Base-by-base conservation (phyloP, 64 coral and sea anemone genomes). In the Hydrozoanthus tunicans region DNA sequence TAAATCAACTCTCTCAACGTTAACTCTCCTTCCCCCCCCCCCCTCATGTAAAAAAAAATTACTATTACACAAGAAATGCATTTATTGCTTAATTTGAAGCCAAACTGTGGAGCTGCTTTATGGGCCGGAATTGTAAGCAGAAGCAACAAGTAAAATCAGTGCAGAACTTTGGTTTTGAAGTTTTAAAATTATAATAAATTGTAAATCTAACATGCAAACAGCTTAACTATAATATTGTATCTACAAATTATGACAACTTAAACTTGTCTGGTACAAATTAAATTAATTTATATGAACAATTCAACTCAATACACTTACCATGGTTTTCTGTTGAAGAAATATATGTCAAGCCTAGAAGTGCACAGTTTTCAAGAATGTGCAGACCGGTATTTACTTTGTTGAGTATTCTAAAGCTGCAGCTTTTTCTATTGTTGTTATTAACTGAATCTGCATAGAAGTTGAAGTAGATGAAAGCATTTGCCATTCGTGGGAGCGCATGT, bases 251-350 rank as follows among this genome's bases (percentile, higher is more conserved):
- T 43, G 32, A 43, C 32, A 43, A 43, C 32, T 43, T 43, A 43
- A 43, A 43, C 32, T 43, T 43, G 32, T 43, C 32, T 43, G 32
- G 32, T 43, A 86, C 17, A 13, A 70, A 64, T 32, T 43, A 25
- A 10, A 86, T 11, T 11, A 69, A 69, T 6, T n/a, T 5, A 69
- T 20, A 6, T 6, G 6, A 43, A 23, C 64, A 82, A 77, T 69
- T 64, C 1, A 10, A 9, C 11, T 24, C 62, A 13, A 83, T 5
- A 53, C 17, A 75, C 97, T 92, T 76, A 99, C 97, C 93, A 94
- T 90, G 89, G 64, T 99, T 99, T 64, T 99, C 97, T 75, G 55
- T 85, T 9, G 94, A 96, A 3, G 97, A 96, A 55, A 99, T 86
- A 62, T 94, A 99, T 52, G 94, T 96, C 7, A 99, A 64, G 52